Conservation (phyloP, 2,888 invertebrate species). For the Bombylius discolor region DNA sequence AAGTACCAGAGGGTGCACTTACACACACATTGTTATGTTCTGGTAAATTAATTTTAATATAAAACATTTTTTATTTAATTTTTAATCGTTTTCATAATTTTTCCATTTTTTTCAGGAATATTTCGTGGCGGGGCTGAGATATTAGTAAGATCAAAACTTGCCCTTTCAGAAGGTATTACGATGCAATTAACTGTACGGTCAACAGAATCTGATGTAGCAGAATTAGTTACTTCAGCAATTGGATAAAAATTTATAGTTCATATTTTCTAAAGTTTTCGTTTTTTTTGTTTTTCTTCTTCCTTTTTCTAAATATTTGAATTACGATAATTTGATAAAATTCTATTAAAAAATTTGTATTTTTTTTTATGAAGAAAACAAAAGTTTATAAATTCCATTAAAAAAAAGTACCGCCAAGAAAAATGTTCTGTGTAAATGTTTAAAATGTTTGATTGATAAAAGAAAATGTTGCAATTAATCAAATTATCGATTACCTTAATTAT, state of each 20-base stretch:
- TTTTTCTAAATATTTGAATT: too few species aligned
- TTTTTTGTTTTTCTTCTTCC: too few species aligned
- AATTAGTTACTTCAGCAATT: slow-evolving; percentile 73
- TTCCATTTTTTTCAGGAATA: slow-evolving; percentile 42
- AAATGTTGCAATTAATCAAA: too few species aligned
- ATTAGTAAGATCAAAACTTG: slow-evolving; percentile 73
- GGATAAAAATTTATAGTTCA: slow-evolving; percentile 44
- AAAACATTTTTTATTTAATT: neutral
- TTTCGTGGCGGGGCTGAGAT: slow-evolving; percentile 88
- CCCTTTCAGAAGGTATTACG: slow-evolving; percentile 63
- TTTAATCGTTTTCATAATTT: neutral
- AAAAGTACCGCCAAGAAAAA: too few species aligned
- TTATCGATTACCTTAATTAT: too few species aligned
- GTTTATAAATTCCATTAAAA: too few species aligned
- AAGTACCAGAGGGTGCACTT: slow-evolving; percentile 67
- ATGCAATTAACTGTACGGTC: slow-evolving; percentile 88
- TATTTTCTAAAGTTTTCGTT: too few species aligned
- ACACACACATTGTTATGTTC: slow-evolving; percentile 69
- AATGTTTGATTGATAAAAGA: too few species aligned
- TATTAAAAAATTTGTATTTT: too few species aligned
- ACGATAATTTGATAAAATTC: too few species aligned
- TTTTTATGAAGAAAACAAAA: too few species aligned
- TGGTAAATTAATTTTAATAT: slow-evolving; percentile 39
- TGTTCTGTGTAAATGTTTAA: too few species aligned
- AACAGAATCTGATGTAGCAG: slow-evolving; percentile 71